Conservation (phyloP, 2,797 vertebrate genomes). For the Mormyrops attenuatus region DNA sequence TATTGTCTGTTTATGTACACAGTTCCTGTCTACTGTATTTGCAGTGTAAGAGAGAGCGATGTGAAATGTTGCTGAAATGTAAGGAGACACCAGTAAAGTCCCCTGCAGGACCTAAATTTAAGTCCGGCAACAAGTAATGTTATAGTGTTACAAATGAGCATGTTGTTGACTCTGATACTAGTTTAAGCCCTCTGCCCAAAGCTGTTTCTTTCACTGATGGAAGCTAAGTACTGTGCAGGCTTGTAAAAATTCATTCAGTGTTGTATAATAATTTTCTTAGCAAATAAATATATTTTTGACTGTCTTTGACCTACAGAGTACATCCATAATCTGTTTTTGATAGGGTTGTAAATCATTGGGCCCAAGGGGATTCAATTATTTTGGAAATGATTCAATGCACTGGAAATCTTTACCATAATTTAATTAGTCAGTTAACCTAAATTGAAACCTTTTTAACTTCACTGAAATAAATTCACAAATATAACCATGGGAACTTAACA, state of each 20-base stretch:
- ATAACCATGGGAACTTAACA: neutral
- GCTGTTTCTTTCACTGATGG: slow-evolving; percentile 32
- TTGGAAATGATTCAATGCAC: neutral
- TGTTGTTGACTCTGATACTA: slow-evolving; percentile 1
- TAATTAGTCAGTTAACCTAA: neutral
- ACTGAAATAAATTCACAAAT: neutral
- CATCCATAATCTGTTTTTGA: neutral
- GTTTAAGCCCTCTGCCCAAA: slow-evolving; percentile 43
- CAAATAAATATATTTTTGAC: neutral
- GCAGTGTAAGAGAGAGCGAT: slow-evolving; percentile 27
- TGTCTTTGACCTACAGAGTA: neutral
- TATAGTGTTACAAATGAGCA: slow-evolving; percentile 34
- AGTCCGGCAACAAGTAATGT: slow-evolving; percentile 45
- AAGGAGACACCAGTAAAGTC: slow-evolving; percentile 50
- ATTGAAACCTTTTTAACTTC: neutral
- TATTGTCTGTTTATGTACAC: neutral
- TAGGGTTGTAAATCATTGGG: neutral
- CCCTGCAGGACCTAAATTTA: slow-evolving; percentile 58
- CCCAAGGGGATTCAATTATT: neutral
- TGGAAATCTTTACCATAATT: neutral
- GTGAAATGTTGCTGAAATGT: slow-evolving; percentile 30
- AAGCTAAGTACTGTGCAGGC: slow-evolving; percentile 29
- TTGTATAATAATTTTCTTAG: neutral
- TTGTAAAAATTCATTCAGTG: slow-evolving; percentile 1
- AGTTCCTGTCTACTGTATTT: neutral